Base-by-base conservation (phyloP, 2,113 vertebrate species). In the Anhinga rufa region DNA sequence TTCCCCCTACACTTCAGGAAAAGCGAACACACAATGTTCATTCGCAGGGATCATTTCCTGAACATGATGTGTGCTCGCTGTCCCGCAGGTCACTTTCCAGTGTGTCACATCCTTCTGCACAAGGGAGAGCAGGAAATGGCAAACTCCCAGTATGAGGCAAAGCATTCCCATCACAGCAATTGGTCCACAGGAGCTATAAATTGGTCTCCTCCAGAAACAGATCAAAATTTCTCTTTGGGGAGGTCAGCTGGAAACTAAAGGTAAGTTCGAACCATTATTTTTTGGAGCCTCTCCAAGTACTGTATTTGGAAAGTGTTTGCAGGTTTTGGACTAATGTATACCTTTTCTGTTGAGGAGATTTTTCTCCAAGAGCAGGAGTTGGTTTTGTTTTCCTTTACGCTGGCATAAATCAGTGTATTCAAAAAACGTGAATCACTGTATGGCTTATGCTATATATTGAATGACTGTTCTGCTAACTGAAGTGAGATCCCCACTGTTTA, bases 31-130 rank as follows among this genome's bases (percentile, higher is more conserved):
- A 98, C 97, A 98, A 97, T 98, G 98, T 98, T 97, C 98, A 79
- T 95, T 97, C 1, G 46, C 82, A 92, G 90, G 89, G 95, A 92
- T 96, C 21, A 1, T 93, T 98, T 98, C 98, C 98, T 98, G 98
- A 98, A 71, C 65, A 61, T 74, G 97, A 90, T 95, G 96, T 96
- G 96, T 97, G 96, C 93, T 93, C 14, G 6, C 83, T 77, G 95
- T 94, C 97, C 96, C 38, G 18, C 87, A 95, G 96, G 97, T 96
- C 96, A 97, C 95, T 98, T 98, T 98, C 98, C 98, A 98, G 88
- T 96, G 94, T 98, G 98, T 98, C 98, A 98, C 90, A 97, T 98
- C 98, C 98, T 98, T 97, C 94, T 96, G 96, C 95, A 94, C 66
- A 72, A 97, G 96, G 97, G 96, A 97, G 95, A 96, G 68, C 97